Percentiles rank a stretch among this genome's conserved stretches.
Evolutionary conservation across 2,888 invertebrate species (phyloP).

Genomic region (Tipula unca): DNA sequence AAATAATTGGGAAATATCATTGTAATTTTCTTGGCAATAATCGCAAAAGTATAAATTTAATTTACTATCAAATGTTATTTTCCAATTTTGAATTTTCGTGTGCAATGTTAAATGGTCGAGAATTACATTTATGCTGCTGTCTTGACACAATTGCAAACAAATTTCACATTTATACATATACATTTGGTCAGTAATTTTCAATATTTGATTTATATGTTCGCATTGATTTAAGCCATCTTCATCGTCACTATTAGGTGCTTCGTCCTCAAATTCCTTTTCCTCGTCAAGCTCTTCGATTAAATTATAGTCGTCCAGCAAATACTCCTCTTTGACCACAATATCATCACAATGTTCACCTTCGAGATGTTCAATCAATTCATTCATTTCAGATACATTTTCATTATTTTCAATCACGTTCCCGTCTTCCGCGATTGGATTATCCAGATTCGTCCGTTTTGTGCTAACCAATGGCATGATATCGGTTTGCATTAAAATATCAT

Average conservation of each 20-base stretch:
- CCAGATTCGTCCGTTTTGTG: not conserved
- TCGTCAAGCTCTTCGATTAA: not conserved
- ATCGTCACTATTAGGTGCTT: not conserved
- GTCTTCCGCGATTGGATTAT: not conserved
- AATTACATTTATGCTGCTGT: not conserved
- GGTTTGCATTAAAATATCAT: not conserved
- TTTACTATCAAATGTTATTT: not conserved
- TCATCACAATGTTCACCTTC: not conserved
- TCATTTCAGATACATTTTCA: not conserved
- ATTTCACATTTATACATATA: not conserved
- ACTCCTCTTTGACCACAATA: not conserved
- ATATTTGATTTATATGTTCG: not conserved
- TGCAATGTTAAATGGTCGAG: not conserved
- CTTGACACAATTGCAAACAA: not conserved
- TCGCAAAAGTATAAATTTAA: not conserved
- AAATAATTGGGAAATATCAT: conserved; percentile 9
- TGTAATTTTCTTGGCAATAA: not conserved
- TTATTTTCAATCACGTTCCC: not conserved
- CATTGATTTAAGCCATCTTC: not conserved
- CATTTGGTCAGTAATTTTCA: not conserved
- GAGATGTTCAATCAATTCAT: not conserved
- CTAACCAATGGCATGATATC: not conserved
- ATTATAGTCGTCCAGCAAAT: not conserved
- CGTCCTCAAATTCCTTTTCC: not conserved
- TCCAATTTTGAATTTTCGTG: not conserved